Conservation (phyloP, 2,113 vertebrate species). For the Stegostoma tigrinum region DNA sequence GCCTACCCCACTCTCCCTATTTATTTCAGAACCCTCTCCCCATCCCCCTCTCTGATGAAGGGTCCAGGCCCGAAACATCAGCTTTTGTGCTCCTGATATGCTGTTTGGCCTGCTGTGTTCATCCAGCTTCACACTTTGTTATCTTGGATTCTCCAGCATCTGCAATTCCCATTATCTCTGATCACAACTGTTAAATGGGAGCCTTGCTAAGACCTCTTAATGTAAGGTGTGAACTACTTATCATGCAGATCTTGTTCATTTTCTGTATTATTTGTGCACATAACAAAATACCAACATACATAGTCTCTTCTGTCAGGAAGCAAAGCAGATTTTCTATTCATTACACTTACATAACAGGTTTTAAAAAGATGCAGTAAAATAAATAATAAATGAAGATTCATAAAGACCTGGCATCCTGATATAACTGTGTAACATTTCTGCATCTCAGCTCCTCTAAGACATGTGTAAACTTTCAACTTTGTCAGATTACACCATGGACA, state of each 20-base stretch:
- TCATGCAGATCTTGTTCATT: neutral
- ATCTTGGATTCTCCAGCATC: too few relatives aligned
- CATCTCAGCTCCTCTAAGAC: neutral
- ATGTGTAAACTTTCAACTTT: neutral
- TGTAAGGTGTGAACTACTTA: neutral
- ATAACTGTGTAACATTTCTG: neutral
- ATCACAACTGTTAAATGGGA: neutral
- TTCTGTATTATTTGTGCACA: neutral
- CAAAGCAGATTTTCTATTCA: neutral
- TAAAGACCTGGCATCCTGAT: neutral
- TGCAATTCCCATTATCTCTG: too few relatives aligned
- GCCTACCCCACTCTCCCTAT: too few relatives aligned
- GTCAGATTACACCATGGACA: too few relatives aligned
- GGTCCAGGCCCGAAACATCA: too few relatives aligned
- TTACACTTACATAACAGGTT: neutral
- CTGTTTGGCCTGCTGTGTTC: too few relatives aligned
- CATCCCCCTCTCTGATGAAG: too few relatives aligned
- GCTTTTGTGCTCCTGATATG: too few relatives aligned
- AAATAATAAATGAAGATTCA: neutral
- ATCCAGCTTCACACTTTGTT: too few relatives aligned
- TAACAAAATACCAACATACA: neutral
- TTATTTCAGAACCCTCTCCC: too few relatives aligned
- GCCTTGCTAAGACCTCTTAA: neutral
- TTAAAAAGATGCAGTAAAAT: neutral
- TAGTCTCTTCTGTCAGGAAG: neutral